These are phyloP conservation scores for Linepithema humile DNA, from an alignment of 1,140 invertebrate species.

Conservation along the genomic window DNA sequence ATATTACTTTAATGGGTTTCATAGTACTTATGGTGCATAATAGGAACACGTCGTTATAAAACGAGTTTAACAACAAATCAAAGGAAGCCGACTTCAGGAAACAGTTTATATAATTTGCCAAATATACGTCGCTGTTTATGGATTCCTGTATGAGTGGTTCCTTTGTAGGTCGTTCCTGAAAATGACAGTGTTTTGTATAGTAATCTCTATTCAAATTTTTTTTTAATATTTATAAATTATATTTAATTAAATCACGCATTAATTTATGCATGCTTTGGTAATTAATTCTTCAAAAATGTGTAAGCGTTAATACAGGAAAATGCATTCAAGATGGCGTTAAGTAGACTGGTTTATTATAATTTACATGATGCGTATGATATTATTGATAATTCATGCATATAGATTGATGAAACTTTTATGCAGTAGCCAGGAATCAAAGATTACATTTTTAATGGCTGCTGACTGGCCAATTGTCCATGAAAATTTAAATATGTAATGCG, in stretches of 20 bases:
- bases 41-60: slow-evolving; percentile 5
- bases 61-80: not conserved
- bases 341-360: slow-evolving; percentile 22
- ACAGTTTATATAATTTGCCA: not conserved
- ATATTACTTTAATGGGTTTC: slow-evolving; percentile 37
- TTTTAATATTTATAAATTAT: not conserved
- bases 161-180: too few species aligned
- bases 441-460: slow-evolving; percentile 47
- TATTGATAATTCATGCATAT: slow-evolving; percentile 28
- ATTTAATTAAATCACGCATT: not conserved
- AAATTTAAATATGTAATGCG: slow-evolving; percentile 53
- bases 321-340: not conserved
- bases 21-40: slow-evolving; percentile 53
- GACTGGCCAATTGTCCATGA: slow-evolving; percentile 47
- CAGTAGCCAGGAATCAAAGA: slow-evolving; percentile 32
- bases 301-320: not conserved
- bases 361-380: not conserved
- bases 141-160: too few species aligned
- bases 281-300: not conserved
- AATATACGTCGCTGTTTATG: too few species aligned
- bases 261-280: not conserved
- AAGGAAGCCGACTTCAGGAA: not conserved
- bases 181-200: too few species aligned
- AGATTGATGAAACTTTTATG: slow-evolving; percentile 32
- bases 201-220: too few species aligned